Evolutionary conservation across 2,113 vertebrate species (phyloP).

Genomic region (Phoenicopterus ruber): DNA sequence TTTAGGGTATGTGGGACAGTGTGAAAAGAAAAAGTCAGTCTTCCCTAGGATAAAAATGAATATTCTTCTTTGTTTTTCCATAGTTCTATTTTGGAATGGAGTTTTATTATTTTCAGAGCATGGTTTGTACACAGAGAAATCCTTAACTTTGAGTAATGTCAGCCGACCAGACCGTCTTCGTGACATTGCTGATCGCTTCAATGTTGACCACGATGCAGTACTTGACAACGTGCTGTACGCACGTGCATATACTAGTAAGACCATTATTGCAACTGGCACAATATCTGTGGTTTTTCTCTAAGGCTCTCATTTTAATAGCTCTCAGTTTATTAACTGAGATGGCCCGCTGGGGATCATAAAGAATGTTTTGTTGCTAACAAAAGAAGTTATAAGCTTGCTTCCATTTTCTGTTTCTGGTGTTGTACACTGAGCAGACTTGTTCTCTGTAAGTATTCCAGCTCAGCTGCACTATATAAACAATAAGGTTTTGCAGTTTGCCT

Average conservation of each 20-base stretch:
- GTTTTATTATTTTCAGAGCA: neutral
- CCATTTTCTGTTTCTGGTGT: neutral
- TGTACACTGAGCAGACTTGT: neutral
- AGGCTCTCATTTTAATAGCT: neutral
- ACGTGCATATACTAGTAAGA: conserved; percentile 94
- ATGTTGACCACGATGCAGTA: conserved; percentile 90
- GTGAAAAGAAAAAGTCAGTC: neutral
- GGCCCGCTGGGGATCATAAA: neutral
- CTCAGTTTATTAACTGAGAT: neutral
- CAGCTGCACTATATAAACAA: neutral
- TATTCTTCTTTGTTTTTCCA: neutral
- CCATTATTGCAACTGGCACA: neutral
- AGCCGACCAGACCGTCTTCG: conserved; percentile 95
- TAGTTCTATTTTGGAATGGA: neutral
- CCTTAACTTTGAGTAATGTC: conserved; percentile 66
- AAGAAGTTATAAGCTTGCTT: neutral
- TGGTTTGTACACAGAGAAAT: neutral
- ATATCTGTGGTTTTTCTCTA: neutral
- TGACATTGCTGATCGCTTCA: conserved; percentile 93
- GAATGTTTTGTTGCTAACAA: neutral
- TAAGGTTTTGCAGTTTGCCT: neutral
- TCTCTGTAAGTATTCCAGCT: neutral
- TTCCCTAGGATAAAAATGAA: conserved; percentile 4
- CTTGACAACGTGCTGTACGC: conserved; percentile 97
- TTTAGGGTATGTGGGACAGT: neutral